phyloP scores from a whole-genome alignment of 2,888 invertebrate species.

The Synergus umbraculus region DNA sequence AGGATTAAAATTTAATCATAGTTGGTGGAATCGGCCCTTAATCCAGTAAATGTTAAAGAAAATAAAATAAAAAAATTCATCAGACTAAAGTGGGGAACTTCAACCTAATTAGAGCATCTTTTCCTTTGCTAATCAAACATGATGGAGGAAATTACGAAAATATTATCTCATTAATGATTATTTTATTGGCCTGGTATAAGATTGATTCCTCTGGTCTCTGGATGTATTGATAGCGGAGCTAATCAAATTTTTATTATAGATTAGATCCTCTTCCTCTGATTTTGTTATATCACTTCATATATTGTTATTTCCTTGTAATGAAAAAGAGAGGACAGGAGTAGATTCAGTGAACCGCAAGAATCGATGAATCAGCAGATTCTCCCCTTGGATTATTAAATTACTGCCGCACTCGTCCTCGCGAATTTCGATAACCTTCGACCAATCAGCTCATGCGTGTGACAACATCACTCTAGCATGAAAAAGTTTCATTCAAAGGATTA shows the following conservation, averaged over 20 bases:
- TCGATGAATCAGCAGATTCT: slow-evolving; percentile 32
- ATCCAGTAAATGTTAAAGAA: no score
- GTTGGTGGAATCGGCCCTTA: no score
- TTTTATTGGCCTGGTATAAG: not conserved
- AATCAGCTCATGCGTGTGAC: slow-evolving; percentile 48
- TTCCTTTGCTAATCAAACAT: no score
- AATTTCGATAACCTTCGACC: slow-evolving; percentile 58
- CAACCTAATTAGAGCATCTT: no score
- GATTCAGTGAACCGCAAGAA: slow-evolving; percentile 23
- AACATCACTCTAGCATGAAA: not conserved
- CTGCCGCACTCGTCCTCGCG: slow-evolving; percentile 55
- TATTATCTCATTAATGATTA: no score
- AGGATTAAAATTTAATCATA: no score
- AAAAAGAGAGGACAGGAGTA: slow-evolving; percentile 8
- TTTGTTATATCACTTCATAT: not conserved
- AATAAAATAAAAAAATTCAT: no score
- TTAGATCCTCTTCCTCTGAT: not conserved
- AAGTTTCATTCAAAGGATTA: not conserved
- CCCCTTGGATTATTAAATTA: slow-evolving; percentile 49
- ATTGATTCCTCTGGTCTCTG: not conserved
- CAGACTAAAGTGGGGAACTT: no score
- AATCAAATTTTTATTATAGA: no score
- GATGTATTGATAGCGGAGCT: no score
- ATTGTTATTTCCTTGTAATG: slow-evolving; percentile 18
- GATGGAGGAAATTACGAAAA: no score